Conservation (phyloP, 2,797 vertebrate species). For the Myotis myotis region DNA sequence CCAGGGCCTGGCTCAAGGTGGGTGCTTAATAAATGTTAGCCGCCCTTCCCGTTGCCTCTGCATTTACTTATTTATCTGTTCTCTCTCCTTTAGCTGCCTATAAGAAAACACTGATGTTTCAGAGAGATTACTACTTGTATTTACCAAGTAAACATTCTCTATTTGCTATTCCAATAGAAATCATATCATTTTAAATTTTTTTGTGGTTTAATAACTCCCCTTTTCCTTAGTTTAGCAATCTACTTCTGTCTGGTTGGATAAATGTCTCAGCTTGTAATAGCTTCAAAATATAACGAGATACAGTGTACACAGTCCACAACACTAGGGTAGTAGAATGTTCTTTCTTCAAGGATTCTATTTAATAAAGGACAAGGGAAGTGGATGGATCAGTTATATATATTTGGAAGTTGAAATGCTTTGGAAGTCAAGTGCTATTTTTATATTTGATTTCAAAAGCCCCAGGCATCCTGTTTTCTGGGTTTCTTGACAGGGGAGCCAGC, state of each 20-base stretch:
- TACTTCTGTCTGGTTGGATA: not conserved
- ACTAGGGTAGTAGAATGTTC: not conserved
- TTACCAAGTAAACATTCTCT: not conserved
- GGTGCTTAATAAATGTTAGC: not conserved
- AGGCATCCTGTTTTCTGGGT: constrained; percentile 16
- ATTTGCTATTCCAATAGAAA: constrained; percentile 16
- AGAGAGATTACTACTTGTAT: not conserved
- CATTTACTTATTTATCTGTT: not conserved
- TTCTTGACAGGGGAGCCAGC: not conserved
- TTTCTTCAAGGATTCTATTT: constrained; percentile 9
- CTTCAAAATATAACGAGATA: not conserved
- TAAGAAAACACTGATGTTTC: not conserved
- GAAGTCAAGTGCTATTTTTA: constrained; percentile 43
- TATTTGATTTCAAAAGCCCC: constrained; percentile 14
- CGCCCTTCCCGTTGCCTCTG: not conserved
- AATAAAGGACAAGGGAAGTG: not conserved
- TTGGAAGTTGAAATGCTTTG: not conserved
- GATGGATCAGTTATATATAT: not conserved
- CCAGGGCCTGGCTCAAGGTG: not conserved
- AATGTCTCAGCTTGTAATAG: not conserved
- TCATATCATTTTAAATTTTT: not conserved
- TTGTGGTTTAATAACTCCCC: not conserved
- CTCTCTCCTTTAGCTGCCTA: not conserved
- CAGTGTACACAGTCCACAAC: not conserved
- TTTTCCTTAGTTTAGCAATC: not conserved